A percentile compares a stretch with the other conserved stretches of the same genome.
These are phyloP conservation scores for Lymantria monacha DNA, from an alignment of 2,888 invertebrate genomes.

Conservation along the genomic window DNA sequence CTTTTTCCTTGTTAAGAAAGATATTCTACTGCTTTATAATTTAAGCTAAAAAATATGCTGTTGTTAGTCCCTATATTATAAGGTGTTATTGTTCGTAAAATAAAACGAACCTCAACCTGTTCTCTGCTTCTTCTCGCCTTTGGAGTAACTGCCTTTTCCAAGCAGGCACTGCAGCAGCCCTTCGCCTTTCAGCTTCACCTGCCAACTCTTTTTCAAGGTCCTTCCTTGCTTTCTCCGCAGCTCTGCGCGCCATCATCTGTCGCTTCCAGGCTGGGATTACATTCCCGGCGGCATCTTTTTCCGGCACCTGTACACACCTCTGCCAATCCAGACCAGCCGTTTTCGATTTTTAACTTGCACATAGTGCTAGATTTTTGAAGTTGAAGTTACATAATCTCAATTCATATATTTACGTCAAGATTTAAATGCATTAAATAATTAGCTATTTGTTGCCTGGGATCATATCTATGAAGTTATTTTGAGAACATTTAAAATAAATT, in stretches of 20 bases:
- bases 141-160: slow-evolving; percentile 96
- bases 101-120: slow-evolving; percentile 86
- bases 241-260: slow-evolving; percentile 96
- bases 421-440: neutral
- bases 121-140: slow-evolving; percentile 90
- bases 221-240: slow-evolving; percentile 95
- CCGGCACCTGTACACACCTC: slow-evolving; percentile 89
- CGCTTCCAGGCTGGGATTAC: slow-evolving; percentile 97
- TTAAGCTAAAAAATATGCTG: no score
- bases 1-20: no score
- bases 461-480: no score
- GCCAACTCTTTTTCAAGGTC: slow-evolving; percentile 94
- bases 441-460: slow-evolving; percentile 2
- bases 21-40: neutral
- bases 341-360: slow-evolving; percentile 35
- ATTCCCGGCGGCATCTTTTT: slow-evolving; percentile 93
- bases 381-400: slow-evolving; percentile 9
- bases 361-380: slow-evolving; percentile 12
- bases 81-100: neutral
- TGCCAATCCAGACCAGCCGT: slow-evolving; percentile 67
- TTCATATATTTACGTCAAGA: neutral
- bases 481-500: no score
- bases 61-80: no score
- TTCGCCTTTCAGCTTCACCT: slow-evolving; percentile 91
- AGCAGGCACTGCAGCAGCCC: slow-evolving; percentile 93